These are phyloP conservation scores for Cantharis flavilabris DNA, from an alignment of 2,888 invertebrate species.

Conservation along the genomic window DNA sequence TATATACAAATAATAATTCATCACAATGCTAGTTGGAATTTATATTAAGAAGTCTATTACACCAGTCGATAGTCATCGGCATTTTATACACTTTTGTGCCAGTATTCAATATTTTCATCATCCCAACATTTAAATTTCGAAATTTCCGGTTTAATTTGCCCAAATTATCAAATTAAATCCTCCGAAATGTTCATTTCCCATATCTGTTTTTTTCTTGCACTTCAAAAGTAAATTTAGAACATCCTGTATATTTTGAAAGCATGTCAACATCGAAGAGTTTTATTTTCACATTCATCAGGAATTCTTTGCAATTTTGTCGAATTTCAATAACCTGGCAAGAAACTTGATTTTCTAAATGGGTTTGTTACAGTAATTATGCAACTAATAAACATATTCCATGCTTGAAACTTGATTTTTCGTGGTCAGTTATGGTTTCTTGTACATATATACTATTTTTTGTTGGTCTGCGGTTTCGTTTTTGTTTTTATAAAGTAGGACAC, in stretches of 20 bases:
- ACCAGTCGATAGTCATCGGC: background rate
- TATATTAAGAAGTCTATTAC: background rate
- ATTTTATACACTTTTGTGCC: background rate
- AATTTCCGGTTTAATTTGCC: background rate
- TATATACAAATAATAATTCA: background rate
- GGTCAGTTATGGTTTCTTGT: background rate
- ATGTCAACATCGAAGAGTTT: background rate
- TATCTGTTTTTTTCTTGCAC: too few species aligned
- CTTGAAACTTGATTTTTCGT: background rate
- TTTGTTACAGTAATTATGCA: background rate
- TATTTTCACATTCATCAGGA: background rate
- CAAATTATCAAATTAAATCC: background rate
- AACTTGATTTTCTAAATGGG: background rate
- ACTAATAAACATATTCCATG: background rate
- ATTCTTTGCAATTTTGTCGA: background rate
- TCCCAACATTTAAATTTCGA: background rate
- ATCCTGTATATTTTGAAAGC: background rate
- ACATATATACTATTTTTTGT: background rate
- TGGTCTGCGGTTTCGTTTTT: background rate
- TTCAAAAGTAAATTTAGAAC: background rate
- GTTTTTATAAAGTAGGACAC: background rate
- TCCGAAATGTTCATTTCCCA: constrained; percentile 9
- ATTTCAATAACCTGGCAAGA: background rate
- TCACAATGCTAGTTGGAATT: background rate
- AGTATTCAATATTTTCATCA: background rate